Evolutionary conservation across 2,888 invertebrate genomes (phyloP).

Genomic region (Macrophya alboannulata): DNA sequence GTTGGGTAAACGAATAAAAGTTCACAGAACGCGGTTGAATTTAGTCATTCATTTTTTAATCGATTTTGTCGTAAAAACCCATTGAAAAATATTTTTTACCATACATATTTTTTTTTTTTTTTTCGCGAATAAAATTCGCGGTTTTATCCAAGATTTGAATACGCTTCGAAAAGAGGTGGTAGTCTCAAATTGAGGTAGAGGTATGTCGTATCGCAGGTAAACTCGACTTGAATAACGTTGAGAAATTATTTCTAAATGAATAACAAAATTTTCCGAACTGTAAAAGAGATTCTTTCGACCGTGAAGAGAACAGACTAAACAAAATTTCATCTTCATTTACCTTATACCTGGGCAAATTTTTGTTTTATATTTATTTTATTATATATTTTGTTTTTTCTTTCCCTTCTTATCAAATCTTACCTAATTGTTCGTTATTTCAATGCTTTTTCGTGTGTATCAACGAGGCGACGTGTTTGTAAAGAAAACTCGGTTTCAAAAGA

Average conservation of each 20-base stretch:
- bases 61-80: background rate
- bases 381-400: background rate
- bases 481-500: slow-evolving; percentile 21
- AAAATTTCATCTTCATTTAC: background rate
- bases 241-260: background rate
- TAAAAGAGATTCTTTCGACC: background rate
- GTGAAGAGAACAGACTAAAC: background rate
- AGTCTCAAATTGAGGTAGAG: background rate
- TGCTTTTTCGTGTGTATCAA: slow-evolving; percentile 19
- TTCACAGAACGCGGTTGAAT: background rate
- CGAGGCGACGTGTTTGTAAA: background rate
- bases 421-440: slow-evolving; percentile 26
- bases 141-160: background rate
- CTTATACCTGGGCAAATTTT: no score
- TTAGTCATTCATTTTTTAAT: background rate
- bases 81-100: background rate
- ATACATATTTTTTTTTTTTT: no score
- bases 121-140: background rate
- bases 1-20: background rate
- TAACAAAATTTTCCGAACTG: background rate
- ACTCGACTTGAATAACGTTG: no score
- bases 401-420: background rate
- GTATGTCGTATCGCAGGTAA: no score
- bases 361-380: background rate
- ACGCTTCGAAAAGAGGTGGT: background rate